Percentiles rank a stretch among this genome's conserved stretches.
Conservation (phyloP, 2,888 invertebrate genomes). For the Tenthredo notha region DNA sequence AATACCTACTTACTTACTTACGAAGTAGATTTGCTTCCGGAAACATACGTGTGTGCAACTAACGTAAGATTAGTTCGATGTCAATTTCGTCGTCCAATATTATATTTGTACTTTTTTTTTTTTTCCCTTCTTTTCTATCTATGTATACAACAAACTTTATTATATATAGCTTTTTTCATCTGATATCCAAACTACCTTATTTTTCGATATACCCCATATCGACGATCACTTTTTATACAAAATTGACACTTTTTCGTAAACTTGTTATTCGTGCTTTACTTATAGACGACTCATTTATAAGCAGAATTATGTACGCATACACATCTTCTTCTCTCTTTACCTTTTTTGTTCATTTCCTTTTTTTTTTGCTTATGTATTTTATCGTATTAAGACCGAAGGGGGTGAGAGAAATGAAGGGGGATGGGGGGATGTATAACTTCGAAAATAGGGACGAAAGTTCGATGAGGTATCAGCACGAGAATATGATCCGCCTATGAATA, state of each 20-base stretch:
- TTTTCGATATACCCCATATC: constrained; percentile 2
- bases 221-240: not conserved
- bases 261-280: not conserved
- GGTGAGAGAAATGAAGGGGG: not conserved
- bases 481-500: constrained; percentile 64
- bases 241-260: not conserved
- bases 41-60: constrained; percentile 68
- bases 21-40: constrained; percentile 68
- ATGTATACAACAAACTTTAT: not conserved
- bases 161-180: too few species aligned
- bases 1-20: constrained; percentile 41
- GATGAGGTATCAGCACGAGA: constrained; percentile 49
- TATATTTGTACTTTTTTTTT: not conserved
- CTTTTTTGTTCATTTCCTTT: not conserved
- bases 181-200: not conserved
- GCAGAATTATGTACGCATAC: not conserved
- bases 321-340: not conserved
- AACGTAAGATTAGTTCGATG: constrained; percentile 61
- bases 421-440: constrained; percentile 11
- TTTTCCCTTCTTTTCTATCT: not conserved
- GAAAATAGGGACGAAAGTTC: constrained; percentile 41
- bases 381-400: constrained; percentile 10
- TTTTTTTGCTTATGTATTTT: not conserved
- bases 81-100: constrained; percentile 60
- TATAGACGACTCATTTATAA: not conserved